Percentiles rank a stretch among this genome's conserved stretches.
Evolutionary conservation across 1,140 invertebrate genomes (phyloP).

Genomic region (Linepithema humile): DNA sequence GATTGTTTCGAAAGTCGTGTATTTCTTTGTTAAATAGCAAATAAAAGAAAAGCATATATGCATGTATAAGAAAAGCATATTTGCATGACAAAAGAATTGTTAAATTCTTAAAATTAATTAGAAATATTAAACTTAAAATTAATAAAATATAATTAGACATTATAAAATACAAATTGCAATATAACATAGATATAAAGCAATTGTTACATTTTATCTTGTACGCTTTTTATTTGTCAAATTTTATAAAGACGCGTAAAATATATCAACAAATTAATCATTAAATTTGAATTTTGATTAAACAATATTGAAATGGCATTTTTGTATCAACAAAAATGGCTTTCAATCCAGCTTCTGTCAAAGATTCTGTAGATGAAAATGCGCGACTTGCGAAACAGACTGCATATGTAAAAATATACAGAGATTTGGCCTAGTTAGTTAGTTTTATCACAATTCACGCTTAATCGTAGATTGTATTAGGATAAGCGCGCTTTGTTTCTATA

Average conservation of each 20-base stretch:
- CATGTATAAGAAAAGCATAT: not conserved
- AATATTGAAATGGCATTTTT: not conserved
- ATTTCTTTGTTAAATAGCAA: not conserved
- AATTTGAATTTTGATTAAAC: too few relatives aligned
- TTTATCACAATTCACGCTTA: conserved; percentile 51
- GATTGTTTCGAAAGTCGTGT: not conserved
- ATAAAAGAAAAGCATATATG: not conserved
- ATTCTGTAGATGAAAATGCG: conserved; percentile 7
- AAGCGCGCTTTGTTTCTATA: not conserved
- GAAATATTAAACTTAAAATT: too few relatives aligned
- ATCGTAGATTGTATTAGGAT: conserved; percentile 40
- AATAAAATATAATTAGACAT: too few relatives aligned
- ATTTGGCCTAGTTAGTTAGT: conserved; percentile 9
- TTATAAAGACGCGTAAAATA: too few relatives aligned
- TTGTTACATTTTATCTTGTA: too few relatives aligned
- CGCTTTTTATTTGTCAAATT: too few relatives aligned
- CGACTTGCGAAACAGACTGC: conserved; percentile 27
- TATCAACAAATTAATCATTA: too few relatives aligned
- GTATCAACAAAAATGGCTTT: not conserved
- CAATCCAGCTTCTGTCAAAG: not conserved
- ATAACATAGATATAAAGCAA: too few relatives aligned
- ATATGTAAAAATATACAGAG: conserved; percentile 42
- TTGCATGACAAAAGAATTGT: too few relatives aligned
- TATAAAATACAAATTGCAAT: too few relatives aligned
- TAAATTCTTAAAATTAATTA: too few relatives aligned